Percentiles rank a stretch among this genome's conserved stretches.
These are phyloP conservation scores for Xenotilapia leptura DNA, from an alignment of 2,113 vertebrate genomes.

Conservation along the genomic window DNA sequence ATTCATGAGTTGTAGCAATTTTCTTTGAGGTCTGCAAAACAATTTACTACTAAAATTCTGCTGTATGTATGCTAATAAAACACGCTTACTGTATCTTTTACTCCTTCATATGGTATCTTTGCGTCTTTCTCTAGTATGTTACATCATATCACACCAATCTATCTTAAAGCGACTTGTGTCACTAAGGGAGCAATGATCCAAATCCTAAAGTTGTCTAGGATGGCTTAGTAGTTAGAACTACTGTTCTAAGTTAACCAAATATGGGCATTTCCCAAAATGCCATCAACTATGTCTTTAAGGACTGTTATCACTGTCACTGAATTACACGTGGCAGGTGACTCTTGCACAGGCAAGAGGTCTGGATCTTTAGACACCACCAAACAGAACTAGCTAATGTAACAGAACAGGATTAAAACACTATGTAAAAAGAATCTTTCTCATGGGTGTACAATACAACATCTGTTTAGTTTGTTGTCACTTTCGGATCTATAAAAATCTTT, in stretches of 20 bases:
- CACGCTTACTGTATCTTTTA: background rate
- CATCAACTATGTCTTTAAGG: background rate
- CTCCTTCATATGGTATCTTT: background rate
- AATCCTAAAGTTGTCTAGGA: background rate
- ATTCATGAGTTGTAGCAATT: background rate
- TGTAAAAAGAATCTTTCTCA: background rate
- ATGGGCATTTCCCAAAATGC: background rate
- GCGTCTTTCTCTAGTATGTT: fast-evolving
- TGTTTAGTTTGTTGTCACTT: background rate
- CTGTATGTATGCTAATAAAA: background rate
- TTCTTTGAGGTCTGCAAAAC: fast-evolving
- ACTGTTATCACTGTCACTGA: background rate
- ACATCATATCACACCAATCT: background rate
- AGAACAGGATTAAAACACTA: background rate
- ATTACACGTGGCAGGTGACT: background rate
- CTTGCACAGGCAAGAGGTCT: background rate
- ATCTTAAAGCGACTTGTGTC: fast-evolving
- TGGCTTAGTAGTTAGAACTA: background rate
- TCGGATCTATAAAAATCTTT: background rate
- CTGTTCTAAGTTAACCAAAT: background rate
- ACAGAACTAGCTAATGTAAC: background rate
- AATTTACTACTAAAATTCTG: background rate
- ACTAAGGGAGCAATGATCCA: background rate
- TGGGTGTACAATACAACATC: background rate
- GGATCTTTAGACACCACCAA: background rate